Evolutionary conservation across 2,888 invertebrate species (phyloP), one percentile per base, ranked within the genome.

Genomic region (Pseudolycoriella hygida): DNA sequence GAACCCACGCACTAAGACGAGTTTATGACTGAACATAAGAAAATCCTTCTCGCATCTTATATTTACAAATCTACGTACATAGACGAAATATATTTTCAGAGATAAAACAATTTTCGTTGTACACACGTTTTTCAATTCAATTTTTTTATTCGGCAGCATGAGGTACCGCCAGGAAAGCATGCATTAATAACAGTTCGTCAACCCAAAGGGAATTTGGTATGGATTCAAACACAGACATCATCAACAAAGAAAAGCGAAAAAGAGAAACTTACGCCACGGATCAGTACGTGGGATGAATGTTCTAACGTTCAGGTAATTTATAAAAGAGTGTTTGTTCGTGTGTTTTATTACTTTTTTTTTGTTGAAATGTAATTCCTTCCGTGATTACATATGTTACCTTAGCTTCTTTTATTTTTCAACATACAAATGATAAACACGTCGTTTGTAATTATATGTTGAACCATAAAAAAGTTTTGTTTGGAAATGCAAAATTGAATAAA

Each of bases 141-240:
- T 38, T 15, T 34, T 19, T 20, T 48, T 47, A 37, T 44, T 11
- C 52, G 83, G 67, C 52, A 84, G 67, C 83, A 87, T 64, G 82
- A 83, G 61, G 80, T 85, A 55, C 86, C 88, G 49, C 74, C 76
- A 57, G 88, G 88, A 55, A 87, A 87, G 67, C 86, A 87, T 62
- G 88, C 89, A 19, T 70, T 89, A 56, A 87, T 90, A 59, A 78
- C 82, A 50, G 85, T 90, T 42, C 76, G 77, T 55, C 88, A 88
- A 62, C 78, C 80, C 38, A 83, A 85, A 59, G 87, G 87, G 40
- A 86, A 87, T 64, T 71, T 90, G 56, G 74, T 87, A 52, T 83
- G 85, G 56, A 84, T 88, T 55, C 75, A 85, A 55, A 83, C 84
- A 56, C 79, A 82, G 64, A 74, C 77, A 50, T 75, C 80, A 10